These are phyloP conservation scores for Thereva nobilitata DNA, from an alignment of 2,888 invertebrate genomes.

Conservation along the genomic window DNA sequence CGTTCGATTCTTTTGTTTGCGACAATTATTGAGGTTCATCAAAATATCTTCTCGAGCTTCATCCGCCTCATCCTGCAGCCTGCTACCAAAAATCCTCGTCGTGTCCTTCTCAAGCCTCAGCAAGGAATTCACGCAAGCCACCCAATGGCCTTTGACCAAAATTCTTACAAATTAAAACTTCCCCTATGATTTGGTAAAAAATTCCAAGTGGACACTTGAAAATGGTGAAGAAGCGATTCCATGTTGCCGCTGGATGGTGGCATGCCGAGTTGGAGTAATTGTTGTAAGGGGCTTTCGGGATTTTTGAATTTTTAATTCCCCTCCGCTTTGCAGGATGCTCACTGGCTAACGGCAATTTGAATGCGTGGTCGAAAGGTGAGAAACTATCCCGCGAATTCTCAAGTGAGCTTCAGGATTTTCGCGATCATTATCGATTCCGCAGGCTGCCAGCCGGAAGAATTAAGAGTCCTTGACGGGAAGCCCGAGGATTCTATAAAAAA, in stretches of 20 bases:
- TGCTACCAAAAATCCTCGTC: no score
- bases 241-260: constrained; percentile 7
- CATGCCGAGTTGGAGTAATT: constrained; percentile 8
- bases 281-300: constrained; percentile 18
- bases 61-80: no score
- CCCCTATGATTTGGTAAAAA: neutral
- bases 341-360: constrained; percentile 28
- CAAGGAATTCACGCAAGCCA: no score
- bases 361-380: constrained; percentile 33
- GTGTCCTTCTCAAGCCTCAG: no score
- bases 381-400: constrained; percentile 6
- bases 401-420: constrained; percentile 15
- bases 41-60: no score
- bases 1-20: neutral
- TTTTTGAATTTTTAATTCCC: constrained; percentile 28
- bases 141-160: no score
- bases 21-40: neutral
- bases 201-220: constrained; percentile 34
- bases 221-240: no score
- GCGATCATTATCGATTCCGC: constrained; percentile 24
- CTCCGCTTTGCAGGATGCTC: neutral
- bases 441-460: constrained; percentile 33
- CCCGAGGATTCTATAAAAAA: constrained; percentile 16
- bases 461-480: constrained; percentile 20
- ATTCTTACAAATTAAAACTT: no score